These are phyloP conservation scores for Drosophila siamana DNA, from an alignment of 2,888 invertebrate genomes.

Conservation along the genomic window DNA sequence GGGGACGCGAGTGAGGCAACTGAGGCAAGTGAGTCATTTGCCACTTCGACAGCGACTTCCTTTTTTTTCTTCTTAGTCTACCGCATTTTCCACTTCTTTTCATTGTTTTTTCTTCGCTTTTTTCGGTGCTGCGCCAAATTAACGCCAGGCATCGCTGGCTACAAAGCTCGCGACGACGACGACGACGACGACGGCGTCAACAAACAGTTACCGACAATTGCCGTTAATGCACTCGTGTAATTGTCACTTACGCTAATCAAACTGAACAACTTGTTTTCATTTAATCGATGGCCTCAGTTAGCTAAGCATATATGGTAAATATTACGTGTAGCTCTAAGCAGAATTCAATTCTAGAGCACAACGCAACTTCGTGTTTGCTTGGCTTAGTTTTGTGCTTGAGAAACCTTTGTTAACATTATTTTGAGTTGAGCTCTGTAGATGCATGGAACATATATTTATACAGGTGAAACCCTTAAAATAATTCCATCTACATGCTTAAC, in stretches of 20 bases:
- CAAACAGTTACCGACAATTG: not conserved
- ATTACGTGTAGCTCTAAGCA: no score
- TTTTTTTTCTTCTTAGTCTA: not conserved
- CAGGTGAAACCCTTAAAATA: no score
- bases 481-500: no score
- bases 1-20: conserved; percentile 15
- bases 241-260: not conserved
- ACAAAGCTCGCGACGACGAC: not conserved
- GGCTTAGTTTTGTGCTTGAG: no score
- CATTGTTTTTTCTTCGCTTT: not conserved
- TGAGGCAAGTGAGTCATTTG: conserved; percentile 25
- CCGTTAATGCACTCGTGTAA: not conserved
- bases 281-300: not conserved
- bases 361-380: no score
- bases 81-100: conserved; percentile 2
- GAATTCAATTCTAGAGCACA: no score
- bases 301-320: no score
- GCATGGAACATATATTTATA: no score
- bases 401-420: no score
- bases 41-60: conserved; percentile 4
- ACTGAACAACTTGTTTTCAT: not conserved
- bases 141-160: conserved; percentile 8
- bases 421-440: no score
- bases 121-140: conserved; percentile 9
- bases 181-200: not conserved